Conservation (phyloP, 2,888 invertebrate species). For the Carterocephalus palaemon region DNA sequence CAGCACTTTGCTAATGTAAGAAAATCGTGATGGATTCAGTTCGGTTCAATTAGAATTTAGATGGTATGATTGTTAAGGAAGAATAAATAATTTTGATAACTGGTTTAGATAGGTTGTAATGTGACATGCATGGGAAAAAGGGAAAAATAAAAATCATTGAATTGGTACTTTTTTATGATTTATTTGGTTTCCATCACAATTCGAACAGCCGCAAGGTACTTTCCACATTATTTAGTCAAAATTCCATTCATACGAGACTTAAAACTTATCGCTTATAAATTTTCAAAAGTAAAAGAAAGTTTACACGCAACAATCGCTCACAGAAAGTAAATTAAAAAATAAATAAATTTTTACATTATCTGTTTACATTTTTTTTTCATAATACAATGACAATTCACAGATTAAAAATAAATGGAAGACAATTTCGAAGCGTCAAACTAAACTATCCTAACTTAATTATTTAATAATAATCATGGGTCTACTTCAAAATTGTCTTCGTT, state of each 20-base stretch:
- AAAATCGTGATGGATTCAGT: neutral
- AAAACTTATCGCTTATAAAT: slow-evolving; percentile 32
- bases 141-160: neutral
- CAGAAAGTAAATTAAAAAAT: slow-evolving; percentile 35
- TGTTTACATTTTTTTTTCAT: slow-evolving; percentile 48
- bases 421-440: slow-evolving; percentile 19
- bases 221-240: slow-evolving; percentile 29
- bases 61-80: neutral
- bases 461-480: slow-evolving; percentile 29
- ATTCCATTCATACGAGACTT: slow-evolving; percentile 32
- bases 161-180: slow-evolving; percentile 43
- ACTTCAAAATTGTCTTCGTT: slow-evolving; percentile 26
- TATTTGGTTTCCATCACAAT: slow-evolving; percentile 69
- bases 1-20: no score
- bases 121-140: no score
- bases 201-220: slow-evolving; percentile 37
- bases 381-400: slow-evolving; percentile 27
- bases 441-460: slow-evolving; percentile 16
- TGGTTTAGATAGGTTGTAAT: no score
- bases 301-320: slow-evolving; percentile 30
- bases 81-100: no score
- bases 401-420: slow-evolving; percentile 28
- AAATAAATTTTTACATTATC: slow-evolving; percentile 49
- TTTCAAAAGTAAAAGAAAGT: slow-evolving; percentile 28
- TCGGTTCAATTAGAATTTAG: neutral